phyloP scores from a whole-genome alignment of 2,113 vertebrate genomes.

The Ictalurus punctatus region DNA sequence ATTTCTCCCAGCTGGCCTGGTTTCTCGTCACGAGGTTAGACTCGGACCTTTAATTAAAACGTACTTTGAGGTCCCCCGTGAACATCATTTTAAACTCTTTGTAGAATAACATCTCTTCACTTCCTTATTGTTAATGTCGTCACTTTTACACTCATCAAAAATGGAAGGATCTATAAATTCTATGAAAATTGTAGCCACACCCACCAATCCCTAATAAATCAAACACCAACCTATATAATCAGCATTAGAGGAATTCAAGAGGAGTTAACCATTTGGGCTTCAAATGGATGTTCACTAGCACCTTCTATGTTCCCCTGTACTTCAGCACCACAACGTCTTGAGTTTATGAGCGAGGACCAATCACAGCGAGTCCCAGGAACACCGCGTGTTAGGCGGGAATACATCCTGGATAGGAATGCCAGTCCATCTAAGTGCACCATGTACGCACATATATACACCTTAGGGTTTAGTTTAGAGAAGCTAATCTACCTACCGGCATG shows the following conservation, averaged over 20 bases:
- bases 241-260: too few relatives aligned
- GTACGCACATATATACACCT: not conserved
- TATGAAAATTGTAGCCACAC: not conserved
- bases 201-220: not conserved
- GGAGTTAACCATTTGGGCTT: too few relatives aligned
- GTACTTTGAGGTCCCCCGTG: not conserved
- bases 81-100: not conserved
- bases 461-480: not conserved
- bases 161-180: not conserved
- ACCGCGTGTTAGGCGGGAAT: too few relatives aligned
- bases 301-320: too few relatives aligned
- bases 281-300: too few relatives aligned
- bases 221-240: too few relatives aligned
- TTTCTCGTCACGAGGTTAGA: constrained; percentile 92
- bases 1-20: constrained; percentile 88
- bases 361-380: too few relatives aligned
- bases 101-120: not conserved
- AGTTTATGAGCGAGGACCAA: too few relatives aligned
- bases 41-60: not conserved
- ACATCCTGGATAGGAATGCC: too few relatives aligned
- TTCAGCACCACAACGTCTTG: too few relatives aligned
- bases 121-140: not conserved
- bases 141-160: not conserved
- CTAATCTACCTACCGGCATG: not conserved
- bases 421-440: not conserved